Evolutionary conservation across 2,797 vertebrate genomes (phyloP).

Genomic region (Nannoperca australis): DNA sequence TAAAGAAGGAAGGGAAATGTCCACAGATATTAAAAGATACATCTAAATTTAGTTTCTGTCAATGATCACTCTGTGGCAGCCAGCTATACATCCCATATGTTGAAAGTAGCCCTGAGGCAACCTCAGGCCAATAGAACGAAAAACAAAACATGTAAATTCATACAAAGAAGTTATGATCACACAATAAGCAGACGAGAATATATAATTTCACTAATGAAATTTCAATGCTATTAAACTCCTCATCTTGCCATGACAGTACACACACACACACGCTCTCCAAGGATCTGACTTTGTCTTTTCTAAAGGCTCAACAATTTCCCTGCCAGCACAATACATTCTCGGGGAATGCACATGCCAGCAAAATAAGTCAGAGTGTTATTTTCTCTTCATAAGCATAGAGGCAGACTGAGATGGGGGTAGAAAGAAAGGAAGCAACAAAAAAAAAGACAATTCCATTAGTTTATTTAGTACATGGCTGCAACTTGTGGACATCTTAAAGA

Average conservation of each 20-base stretch:
- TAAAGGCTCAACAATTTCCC: conserved; percentile 51
- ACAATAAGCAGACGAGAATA: neutral
- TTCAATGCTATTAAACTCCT: neutral
- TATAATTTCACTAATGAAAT: neutral
- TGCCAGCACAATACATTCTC: conserved; percentile 54
- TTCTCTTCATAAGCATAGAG: conserved; percentile 79
- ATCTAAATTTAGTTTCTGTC: neutral
- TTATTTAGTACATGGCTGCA: conserved; percentile 70
- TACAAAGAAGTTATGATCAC: neutral
- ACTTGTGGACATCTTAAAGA: conserved; percentile 76
- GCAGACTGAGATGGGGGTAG: conserved; percentile 27
- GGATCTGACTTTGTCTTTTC: conserved; percentile 27
- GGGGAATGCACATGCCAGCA: conserved; percentile 81
- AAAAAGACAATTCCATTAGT: conserved; percentile 48
- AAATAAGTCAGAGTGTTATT: conserved; percentile 32
- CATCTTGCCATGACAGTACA: neutral
- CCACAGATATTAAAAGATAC: conserved; percentile 7
- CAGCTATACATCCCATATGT: neutral
- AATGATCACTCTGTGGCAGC: neutral
- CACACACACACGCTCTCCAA: conserved; percentile 14
- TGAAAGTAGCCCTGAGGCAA: neutral
- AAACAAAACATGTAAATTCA: neutral
- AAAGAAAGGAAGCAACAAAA: conserved; percentile 6
- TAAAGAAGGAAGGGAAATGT: conserved; percentile 8
- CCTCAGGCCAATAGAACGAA: neutral